A percentile compares a stretch with the other conserved stretches of the same genome.
Evolutionary conservation across 2,113 vertebrate species (phyloP).

Genomic region (Pomatostomus ruficeps): DNA sequence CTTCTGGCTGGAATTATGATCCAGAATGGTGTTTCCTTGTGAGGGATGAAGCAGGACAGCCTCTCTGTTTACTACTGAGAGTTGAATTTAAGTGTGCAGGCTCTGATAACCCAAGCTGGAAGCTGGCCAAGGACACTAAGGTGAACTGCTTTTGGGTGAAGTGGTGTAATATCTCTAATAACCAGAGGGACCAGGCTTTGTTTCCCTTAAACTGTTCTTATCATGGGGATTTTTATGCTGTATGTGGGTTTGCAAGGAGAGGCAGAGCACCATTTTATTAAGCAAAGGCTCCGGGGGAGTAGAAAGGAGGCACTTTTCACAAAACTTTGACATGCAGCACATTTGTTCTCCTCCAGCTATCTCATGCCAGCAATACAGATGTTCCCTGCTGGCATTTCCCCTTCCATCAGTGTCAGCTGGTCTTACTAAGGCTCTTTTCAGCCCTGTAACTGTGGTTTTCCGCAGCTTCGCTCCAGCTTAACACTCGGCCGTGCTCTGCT

Average conservation of each 20-base stretch:
- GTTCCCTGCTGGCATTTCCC: background rate
- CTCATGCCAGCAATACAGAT: background rate
- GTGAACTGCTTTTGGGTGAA: background rate
- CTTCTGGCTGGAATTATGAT: background rate
- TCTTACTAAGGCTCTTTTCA: background rate
- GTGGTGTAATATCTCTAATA: background rate
- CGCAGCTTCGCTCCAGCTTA: accelerated
- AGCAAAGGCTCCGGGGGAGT: background rate
- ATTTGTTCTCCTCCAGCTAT: background rate
- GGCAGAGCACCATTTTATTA: background rate
- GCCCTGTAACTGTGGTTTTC: background rate
- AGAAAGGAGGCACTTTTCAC: background rate
- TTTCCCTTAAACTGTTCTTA: background rate
- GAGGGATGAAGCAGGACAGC: background rate
- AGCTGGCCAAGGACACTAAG: background rate
- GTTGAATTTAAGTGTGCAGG: background rate
- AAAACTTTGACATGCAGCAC: background rate
- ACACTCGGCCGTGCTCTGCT: accelerated
- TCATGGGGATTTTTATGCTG: background rate
- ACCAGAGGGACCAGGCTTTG: background rate
- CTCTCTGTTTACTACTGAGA: background rate
- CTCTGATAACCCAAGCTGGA: background rate
- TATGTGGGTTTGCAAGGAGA: background rate
- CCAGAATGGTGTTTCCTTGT: background rate
- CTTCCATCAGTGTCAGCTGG: background rate